Evolutionary conservation across 2,888 invertebrate genomes (phyloP).

Genomic region (Merodon equestris): DNA sequence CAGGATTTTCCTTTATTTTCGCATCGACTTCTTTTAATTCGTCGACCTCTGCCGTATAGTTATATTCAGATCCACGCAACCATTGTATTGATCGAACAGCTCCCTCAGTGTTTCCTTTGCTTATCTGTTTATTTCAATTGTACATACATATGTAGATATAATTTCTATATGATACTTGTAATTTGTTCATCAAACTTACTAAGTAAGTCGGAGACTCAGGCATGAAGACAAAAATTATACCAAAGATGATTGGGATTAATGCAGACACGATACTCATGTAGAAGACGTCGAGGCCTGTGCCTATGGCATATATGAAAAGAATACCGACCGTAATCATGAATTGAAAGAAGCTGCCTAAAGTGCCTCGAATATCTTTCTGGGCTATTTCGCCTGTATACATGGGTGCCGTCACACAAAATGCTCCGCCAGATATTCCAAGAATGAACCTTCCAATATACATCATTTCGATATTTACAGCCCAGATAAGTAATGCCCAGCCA

Average conservation of each 20-base stretch:
- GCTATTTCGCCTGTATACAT: slow-evolving; percentile 93
- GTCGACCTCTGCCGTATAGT: slow-evolving; percentile 83
- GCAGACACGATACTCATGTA: slow-evolving; percentile 75
- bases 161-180: no score
- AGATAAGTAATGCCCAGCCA: slow-evolving; percentile 88
- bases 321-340: slow-evolving; percentile 92
- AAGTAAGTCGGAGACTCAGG: slow-evolving; percentile 91
- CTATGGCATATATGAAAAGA: slow-evolving; percentile 86
- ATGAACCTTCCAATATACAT: slow-evolving; percentile 76
- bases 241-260: slow-evolving; percentile 83
- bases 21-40: slow-evolving; percentile 82
- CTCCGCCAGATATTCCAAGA: slow-evolving; percentile 81
- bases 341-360: slow-evolving; percentile 92
- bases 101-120: slow-evolving; percentile 82
- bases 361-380: slow-evolving; percentile 89
- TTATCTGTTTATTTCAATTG: slow-evolving; percentile 70
- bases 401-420: slow-evolving; percentile 90
- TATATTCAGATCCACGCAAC: slow-evolving; percentile 87
- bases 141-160: no score
- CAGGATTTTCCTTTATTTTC: slow-evolving; percentile 79
- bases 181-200: slow-evolving; percentile 78
- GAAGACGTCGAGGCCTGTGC: slow-evolving; percentile 74
- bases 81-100: slow-evolving; percentile 85
- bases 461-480: slow-evolving; percentile 82
- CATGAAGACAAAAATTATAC: slow-evolving; percentile 87